A percentile compares a stretch with the other conserved stretches of the same genome.
phyloP scores from a whole-genome alignment of 2,797 vertebrate genomes.

The Hapalemur alaotrensis region DNA sequence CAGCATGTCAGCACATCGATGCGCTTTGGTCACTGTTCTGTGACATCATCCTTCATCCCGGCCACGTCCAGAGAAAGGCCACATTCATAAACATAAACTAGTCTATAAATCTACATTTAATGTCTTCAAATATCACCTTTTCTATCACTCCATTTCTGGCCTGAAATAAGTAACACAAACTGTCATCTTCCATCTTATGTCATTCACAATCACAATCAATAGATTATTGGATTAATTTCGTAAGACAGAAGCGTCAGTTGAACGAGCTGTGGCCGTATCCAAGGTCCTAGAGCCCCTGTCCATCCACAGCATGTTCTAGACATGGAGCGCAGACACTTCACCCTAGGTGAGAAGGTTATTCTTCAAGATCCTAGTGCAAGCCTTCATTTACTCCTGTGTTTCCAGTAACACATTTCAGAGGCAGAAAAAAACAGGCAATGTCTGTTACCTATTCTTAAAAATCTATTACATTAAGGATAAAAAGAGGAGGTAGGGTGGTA shows the following conservation, averaged over 20 bases:
- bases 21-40: not conserved
- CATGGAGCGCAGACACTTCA: not conserved
- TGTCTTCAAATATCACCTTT: not conserved
- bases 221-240: not conserved
- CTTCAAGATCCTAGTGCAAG: not conserved
- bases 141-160: not conserved
- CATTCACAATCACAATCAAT: not conserved
- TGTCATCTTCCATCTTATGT: not conserved
- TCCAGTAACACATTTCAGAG: not conserved
- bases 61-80: not conserved
- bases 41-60: not conserved
- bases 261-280: not conserved
- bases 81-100: not conserved
- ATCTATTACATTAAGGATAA: not conserved
- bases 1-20: accelerated
- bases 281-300: not conserved
- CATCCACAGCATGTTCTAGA: not conserved
- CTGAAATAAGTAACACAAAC: not conserved
- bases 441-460: not conserved
- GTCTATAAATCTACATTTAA: not conserved
- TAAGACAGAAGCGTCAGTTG: not conserved
- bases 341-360: not conserved
- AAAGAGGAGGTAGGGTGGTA: not conserved
- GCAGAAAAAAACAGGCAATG: not conserved
- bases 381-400: not conserved